Evolutionary conservation across 1,140 invertebrate species (phyloP).

Genomic region (Conus ventricosus): DNA sequence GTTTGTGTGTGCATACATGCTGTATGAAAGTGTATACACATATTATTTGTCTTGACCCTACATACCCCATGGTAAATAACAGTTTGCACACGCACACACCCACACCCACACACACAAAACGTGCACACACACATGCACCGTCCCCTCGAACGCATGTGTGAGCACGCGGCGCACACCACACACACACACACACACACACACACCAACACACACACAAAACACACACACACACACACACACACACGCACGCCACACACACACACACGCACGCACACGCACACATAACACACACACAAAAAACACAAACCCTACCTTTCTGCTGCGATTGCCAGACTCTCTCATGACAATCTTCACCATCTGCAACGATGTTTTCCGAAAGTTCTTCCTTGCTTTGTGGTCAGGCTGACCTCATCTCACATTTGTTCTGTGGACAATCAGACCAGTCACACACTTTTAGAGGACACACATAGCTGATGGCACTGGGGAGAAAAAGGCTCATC

Average conservation of each 20-base stretch:
- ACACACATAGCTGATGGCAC: no score
- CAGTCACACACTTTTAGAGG: no score
- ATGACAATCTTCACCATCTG: slow-evolving; percentile 93
- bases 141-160: not conserved
- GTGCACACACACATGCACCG: not conserved
- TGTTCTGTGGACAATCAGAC: slow-evolving; percentile 74
- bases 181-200: not conserved
- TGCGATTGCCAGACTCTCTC: slow-evolving; percentile 92
- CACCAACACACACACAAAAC: not conserved
- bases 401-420: slow-evolving; percentile 83
- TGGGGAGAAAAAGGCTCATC: no score
- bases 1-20: no score
- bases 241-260: no score
- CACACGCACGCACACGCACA: no score
- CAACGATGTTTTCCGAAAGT: slow-evolving; percentile 93
- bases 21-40: no score
- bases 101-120: no score
- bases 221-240: no score
- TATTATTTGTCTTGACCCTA: no score
- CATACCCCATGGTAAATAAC: no score
- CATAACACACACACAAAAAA: not conserved
- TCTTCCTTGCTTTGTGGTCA: slow-evolving; percentile 89
- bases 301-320: slow-evolving; percentile 83
- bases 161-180: not conserved
- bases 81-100: no score